Evolutionary conservation across 2,888 invertebrate species (phyloP), one percentile per base, ranked within the genome.

Genomic region (Polydrusus pterygomalis): DNA sequence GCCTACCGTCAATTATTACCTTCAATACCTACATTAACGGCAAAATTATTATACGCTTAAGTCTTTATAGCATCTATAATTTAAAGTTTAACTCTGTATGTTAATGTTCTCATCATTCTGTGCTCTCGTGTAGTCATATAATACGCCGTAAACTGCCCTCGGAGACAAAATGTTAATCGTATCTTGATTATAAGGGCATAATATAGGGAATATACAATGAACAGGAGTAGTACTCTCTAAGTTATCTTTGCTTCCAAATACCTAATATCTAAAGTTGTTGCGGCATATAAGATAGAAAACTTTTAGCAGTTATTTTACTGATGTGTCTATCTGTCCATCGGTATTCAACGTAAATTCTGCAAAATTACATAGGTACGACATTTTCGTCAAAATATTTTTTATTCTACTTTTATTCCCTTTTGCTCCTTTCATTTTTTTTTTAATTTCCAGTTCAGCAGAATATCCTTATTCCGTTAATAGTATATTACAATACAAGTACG

Each of bases 161-260:
- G 58, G 58, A 40, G 58, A 60, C 58, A 60, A 60, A 60, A 60
- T 11, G 58, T 38, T 34, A 60, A 60, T 60, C 58, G 38, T 38
- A 60, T 60, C 58, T 60, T 60, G 58, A 60, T 60, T 60, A 60
- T 60, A 60, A 60, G 38, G 58, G 38, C 38, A 38, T 60, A 30
- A 6, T 30, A 38, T 17, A 34, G 38, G 38, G 58, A 38, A 60
- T 38, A 38, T 17, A 11, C 58, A 18, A 13, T 11, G 38, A 38
- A 18, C 38, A 38, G 15, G 58, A 17, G 58, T 11, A 38, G 17
- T 11, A 60, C 58, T 17, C 11, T 0, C 7, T 17, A 38, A 11
- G 38, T 2, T 15, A 11, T 60, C n/a, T 54, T 11, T 54, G 2
- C 20, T 20, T 25, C 2, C 25, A 25, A 5, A n/a, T 20, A 11